These are phyloP conservation scores for Sinotaia quadrata DNA, from an alignment of 2,888 invertebrate species.

Conservation along the genomic window DNA sequence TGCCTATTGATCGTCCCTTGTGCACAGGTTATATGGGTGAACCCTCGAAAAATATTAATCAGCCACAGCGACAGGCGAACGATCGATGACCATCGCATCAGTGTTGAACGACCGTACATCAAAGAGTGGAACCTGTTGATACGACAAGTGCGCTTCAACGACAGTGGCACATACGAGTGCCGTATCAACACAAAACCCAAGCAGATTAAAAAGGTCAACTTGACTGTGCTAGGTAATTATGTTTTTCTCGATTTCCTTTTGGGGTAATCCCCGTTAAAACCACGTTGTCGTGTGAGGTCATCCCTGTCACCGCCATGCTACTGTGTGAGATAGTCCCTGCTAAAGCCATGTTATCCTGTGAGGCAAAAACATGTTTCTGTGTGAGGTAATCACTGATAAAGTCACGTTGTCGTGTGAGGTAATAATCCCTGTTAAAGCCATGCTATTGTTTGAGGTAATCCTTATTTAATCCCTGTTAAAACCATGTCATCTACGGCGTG, in stretches of 20 bases:
- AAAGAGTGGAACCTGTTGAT: conserved; percentile 68
- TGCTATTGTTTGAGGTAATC: too few relatives aligned
- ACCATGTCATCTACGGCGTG: too few relatives aligned
- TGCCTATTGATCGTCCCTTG: too few relatives aligned
- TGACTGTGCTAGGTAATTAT: conserved; percentile 72
- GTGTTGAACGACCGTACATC: conserved; percentile 59
- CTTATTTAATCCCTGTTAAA: too few relatives aligned
- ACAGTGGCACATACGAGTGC: conserved; percentile 67
- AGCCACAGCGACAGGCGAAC: conserved; percentile 61
- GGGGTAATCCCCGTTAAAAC: conserved; percentile 84
- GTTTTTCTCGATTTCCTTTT: conserved; percentile 62
- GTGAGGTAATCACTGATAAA: too few relatives aligned
- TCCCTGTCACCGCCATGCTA: background rate
- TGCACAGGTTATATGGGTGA: conserved; percentile 65
- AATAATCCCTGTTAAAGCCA: too few relatives aligned
- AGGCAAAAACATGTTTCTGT: too few relatives aligned
- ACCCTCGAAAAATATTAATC: conserved; percentile 56
- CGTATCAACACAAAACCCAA: conserved; percentile 65
- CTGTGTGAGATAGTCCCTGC: too few relatives aligned
- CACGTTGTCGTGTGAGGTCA: conserved; percentile 88
- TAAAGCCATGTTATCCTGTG: too few relatives aligned
- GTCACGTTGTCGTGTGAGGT: too few relatives aligned
- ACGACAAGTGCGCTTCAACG: conserved; percentile 57
- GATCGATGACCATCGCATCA: conserved; percentile 66
- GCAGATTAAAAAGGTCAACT: conserved; percentile 56